These are phyloP conservation scores for Notospermus geniculatus DNA, from an alignment of 1,140 invertebrate species.

Conservation along the genomic window DNA sequence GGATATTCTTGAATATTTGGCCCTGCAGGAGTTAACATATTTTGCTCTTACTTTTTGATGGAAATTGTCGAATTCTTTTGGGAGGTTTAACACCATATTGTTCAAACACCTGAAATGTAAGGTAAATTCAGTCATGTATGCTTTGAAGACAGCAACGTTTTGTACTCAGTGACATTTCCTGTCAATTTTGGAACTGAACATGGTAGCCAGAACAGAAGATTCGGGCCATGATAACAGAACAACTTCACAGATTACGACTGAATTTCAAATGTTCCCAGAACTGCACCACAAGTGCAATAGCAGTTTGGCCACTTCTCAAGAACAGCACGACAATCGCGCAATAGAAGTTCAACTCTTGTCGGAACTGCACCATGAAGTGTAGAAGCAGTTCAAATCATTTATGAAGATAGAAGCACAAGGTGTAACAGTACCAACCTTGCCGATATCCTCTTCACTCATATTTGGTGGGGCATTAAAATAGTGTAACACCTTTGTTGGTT, in stretches of 20 bases:
- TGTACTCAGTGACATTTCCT: background rate
- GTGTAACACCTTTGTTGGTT: conserved; percentile 70
- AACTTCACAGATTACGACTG: too few relatives aligned
- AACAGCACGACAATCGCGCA: too few relatives aligned
- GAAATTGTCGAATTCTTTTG: conserved; percentile 86
- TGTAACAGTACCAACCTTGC: conserved; percentile 59
- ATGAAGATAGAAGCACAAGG: conserved; percentile 3
- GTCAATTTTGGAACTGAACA: background rate
- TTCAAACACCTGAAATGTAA: conserved; percentile 68
- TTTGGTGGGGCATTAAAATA: conserved; percentile 98
- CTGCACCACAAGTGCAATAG: too few relatives aligned
- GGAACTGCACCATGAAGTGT: conserved; percentile 3
- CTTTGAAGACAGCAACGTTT: background rate
- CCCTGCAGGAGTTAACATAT: too few relatives aligned
- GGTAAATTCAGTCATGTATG: conserved; percentile 14
- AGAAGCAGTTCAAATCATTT: too few relatives aligned
- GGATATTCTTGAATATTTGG: too few relatives aligned
- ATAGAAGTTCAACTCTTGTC: too few relatives aligned
- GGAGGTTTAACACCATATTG: conserved; percentile 80
- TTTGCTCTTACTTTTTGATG: conserved; percentile 80
- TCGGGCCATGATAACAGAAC: background rate
- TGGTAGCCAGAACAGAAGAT: background rate
- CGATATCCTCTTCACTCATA: conserved; percentile 87
- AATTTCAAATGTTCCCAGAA: too few relatives aligned
- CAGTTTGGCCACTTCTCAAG: too few relatives aligned